A percentile compares a stretch with the other conserved stretches of the same genome.
Evolutionary conservation across 2,797 vertebrate genomes (phyloP).

Genomic region (Falco cherrug): DNA sequence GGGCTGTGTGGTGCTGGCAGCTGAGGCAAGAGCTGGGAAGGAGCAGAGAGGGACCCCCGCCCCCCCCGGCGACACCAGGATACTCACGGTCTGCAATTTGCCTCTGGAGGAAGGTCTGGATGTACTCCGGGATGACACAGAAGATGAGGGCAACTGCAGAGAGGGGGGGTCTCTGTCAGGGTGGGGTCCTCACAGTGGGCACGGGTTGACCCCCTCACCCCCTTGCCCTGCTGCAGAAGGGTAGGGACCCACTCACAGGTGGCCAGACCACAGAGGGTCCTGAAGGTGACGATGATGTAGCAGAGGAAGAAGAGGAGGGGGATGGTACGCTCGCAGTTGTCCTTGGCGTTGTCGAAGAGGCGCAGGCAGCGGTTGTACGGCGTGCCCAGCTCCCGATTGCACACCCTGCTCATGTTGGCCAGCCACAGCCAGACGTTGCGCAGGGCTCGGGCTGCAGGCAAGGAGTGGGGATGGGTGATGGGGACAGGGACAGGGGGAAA

Average conservation of each 20-base stretch:
- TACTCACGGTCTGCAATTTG: constrained; percentile 59
- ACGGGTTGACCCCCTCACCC: rapidly evolving
- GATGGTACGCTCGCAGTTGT: constrained; percentile 75
- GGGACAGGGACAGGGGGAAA: no score
- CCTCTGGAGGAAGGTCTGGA: constrained; percentile 50
- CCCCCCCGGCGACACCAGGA: rapidly evolving
- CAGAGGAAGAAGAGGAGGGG: constrained; percentile 81
- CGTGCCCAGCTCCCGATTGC: constrained; percentile 83
- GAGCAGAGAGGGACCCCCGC: rapidly evolving
- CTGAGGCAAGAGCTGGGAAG: rapidly evolving
- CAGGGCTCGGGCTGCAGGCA: constrained; percentile 78
- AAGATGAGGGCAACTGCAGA: constrained; percentile 54
- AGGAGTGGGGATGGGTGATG: rapidly evolving
- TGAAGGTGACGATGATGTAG: constrained; percentile 76
- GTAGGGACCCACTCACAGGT: constrained; percentile 22
- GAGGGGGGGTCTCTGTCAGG: not conserved
- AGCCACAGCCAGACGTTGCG: constrained; percentile 85
- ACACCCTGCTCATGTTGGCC: constrained; percentile 75
- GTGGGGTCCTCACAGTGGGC: rapidly evolving
- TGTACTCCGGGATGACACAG: constrained; percentile 64
- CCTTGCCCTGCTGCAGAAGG: rapidly evolving
- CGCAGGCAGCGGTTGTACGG: constrained; percentile 80
- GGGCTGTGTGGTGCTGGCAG: constrained; percentile 11
- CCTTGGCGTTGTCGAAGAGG: constrained; percentile 75
- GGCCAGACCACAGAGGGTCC: constrained; percentile 79